Conservation (phyloP, 2,888 invertebrate genomes). For the Drosophila cracens region DNA sequence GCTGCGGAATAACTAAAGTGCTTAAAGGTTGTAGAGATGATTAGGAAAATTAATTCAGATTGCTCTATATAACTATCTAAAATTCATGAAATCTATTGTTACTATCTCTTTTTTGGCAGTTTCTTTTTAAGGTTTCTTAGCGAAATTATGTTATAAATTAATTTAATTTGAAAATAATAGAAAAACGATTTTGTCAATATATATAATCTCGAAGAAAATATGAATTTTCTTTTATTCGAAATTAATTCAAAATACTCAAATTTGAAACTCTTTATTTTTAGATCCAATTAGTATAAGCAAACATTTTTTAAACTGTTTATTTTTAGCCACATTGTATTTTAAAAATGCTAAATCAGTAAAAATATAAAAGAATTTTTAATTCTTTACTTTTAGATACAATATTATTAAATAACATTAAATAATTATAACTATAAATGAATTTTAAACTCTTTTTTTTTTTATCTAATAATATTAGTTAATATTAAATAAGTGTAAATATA, state of each 20-base stretch:
- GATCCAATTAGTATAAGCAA: neutral
- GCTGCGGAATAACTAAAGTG: neutral
- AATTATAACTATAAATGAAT: neutral
- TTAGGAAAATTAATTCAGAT: neutral
- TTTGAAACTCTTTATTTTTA: neutral
- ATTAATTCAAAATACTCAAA: neutral
- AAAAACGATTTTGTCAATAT: neutral
- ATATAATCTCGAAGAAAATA: neutral
- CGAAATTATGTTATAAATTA: neutral
- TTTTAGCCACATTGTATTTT: too few species aligned
- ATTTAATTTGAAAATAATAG: neutral
- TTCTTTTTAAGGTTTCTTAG: neutral
- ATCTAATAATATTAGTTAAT: neutral
- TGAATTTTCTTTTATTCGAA: neutral
- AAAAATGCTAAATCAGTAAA: too few species aligned
- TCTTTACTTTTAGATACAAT: neutral
- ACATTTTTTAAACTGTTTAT: too few species aligned
- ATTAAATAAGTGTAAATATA: neutral
- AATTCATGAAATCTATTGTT: neutral
- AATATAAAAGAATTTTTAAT: too few species aligned
- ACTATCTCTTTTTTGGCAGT: neutral
- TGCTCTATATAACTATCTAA: neutral
- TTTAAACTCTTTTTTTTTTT: neutral
- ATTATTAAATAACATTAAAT: neutral
- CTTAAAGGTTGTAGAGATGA: neutral